phyloP scores from a whole-genome alignment of 2,888 invertebrate species.

The Polyommatus icarus region DNA sequence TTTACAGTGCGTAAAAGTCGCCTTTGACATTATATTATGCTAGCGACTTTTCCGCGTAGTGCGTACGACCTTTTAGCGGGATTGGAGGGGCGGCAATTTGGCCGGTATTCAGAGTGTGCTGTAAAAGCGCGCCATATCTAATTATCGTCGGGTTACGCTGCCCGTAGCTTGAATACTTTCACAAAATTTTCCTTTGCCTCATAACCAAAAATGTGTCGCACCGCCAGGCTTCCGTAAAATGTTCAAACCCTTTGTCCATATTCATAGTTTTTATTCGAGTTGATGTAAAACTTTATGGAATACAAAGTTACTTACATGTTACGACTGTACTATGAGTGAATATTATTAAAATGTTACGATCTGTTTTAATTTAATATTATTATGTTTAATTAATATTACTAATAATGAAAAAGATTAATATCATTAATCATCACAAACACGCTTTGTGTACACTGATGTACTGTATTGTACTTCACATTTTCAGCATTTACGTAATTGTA shows the following conservation, averaged over 20 bases:
- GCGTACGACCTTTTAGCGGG: constrained; percentile 62
- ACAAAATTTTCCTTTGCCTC: constrained; percentile 50
- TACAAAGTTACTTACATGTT: background rate
- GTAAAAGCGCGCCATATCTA: constrained; percentile 80
- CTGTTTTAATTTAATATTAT: no score
- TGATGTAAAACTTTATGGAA: background rate
- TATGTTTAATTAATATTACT: no score
- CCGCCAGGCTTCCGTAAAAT: constrained; percentile 31
- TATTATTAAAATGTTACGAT: no score
- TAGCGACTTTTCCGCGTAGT: background rate
- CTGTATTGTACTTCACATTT: no score
- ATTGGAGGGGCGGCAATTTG: constrained; percentile 78
- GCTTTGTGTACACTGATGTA: no score
- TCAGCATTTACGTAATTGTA: no score
- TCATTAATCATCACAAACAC: no score
- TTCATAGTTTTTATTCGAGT: background rate
- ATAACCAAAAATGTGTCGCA: constrained; percentile 27
- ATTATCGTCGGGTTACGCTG: constrained; percentile 70
- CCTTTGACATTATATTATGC: background rate
- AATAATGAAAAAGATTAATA: no score
- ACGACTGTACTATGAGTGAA: background rate
- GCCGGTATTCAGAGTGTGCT: constrained; percentile 74
- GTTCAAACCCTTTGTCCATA: constrained; percentile 8
- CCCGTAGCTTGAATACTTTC: constrained; percentile 54
- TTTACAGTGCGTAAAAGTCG: background rate